Conservation (phyloP, 1,140 invertebrate genomes). For the Copidosoma floridanum region DNA sequence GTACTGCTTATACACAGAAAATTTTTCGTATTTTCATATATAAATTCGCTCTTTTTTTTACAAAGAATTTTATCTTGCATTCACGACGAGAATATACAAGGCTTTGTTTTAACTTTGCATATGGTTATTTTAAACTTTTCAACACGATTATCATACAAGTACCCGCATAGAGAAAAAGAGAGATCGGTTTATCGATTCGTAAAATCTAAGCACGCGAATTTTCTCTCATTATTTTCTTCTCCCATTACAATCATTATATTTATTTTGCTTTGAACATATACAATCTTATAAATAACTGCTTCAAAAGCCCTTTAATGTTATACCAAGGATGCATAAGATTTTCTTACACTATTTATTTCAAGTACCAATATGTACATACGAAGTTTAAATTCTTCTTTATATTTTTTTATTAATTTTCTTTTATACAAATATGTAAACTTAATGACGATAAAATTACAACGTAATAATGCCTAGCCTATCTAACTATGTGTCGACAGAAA, state of each 20-base stretch:
- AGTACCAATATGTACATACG: slow-evolving; percentile 53
- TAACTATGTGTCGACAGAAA: slow-evolving; percentile 50
- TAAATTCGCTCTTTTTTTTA: not conserved
- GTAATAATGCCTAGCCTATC: slow-evolving; percentile 52
- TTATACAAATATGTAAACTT: slow-evolving; percentile 56
- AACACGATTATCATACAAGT: slow-evolving; percentile 19
- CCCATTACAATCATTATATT: slow-evolving; percentile 10
- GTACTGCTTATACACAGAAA: slow-evolving; percentile 15
- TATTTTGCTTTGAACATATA: slow-evolving; percentile 26
- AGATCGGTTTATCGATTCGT: slow-evolving; percentile 5
- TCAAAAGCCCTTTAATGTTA: slow-evolving; percentile 49
- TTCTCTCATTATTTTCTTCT: slow-evolving; percentile 19
- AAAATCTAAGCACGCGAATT: slow-evolving; percentile 7
- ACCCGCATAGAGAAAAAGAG: slow-evolving; percentile 15
- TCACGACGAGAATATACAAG: slow-evolving; percentile 3
- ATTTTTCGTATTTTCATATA: slow-evolving; percentile 7
- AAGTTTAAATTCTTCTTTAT: too few relatives aligned
- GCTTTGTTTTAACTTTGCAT: slow-evolving; percentile 13
- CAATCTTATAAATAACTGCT: slow-evolving; percentile 39
- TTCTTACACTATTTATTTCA: slow-evolving; percentile 43
- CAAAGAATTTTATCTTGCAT: slow-evolving; percentile 15
- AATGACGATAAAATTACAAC: slow-evolving; percentile 55
- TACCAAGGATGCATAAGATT: slow-evolving; percentile 43
- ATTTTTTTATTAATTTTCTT: slow-evolving; percentile 42
- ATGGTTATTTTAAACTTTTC: slow-evolving; percentile 7